A percentile compares a stretch with the other conserved stretches of the same genome.
Evolutionary conservation across 2,113 vertebrate genomes (phyloP).

Genomic region (Sylvilagus bachmani): DNA sequence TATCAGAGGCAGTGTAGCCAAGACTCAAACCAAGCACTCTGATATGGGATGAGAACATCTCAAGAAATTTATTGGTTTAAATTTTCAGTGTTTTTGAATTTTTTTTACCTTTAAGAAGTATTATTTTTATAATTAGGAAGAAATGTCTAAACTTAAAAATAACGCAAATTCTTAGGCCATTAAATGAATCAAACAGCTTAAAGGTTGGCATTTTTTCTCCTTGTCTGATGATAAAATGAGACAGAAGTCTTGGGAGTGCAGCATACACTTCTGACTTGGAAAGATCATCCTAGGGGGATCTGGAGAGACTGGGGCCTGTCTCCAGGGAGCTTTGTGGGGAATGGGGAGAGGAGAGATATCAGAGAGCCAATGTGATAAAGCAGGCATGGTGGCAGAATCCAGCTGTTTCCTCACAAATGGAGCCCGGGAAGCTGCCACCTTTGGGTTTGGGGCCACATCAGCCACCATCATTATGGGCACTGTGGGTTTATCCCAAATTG

Average conservation of each 20-base stretch:
- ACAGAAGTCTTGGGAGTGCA: background rate
- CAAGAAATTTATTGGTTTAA: too few relatives aligned
- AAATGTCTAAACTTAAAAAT: background rate
- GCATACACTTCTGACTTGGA: background rate
- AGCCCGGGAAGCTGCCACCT: background rate
- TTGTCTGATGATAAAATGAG: background rate
- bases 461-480: background rate
- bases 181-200: conserved; percentile 1
- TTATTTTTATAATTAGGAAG: background rate
- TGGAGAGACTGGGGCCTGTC: background rate
- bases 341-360: background rate
- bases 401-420: background rate
- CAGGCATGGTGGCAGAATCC: background rate
- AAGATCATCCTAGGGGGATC: background rate
- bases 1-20: too few relatives aligned
- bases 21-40: too few relatives aligned
- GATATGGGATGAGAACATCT: too few relatives aligned
- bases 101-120: background rate
- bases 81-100: background rate
- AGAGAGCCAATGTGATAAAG: background rate
- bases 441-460: background rate
- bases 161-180: background rate
- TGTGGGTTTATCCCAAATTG: background rate
- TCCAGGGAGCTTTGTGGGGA: background rate
- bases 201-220: background rate